Conservation (phyloP, 64 coral and sea anemone genomes). For the Stylophora pistillata region DNA sequence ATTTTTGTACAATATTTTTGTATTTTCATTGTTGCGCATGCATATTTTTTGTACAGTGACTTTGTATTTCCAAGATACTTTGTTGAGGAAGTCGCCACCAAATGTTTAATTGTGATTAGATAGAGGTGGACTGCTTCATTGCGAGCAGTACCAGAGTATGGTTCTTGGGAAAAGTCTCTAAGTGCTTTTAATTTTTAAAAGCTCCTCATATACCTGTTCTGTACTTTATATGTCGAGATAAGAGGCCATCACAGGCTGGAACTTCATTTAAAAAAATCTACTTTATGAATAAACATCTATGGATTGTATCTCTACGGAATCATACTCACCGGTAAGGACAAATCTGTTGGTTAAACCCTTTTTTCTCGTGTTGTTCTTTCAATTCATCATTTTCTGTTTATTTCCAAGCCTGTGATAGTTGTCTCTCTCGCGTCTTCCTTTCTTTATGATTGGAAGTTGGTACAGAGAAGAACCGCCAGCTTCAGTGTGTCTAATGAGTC, state of each 20-base stretch:
- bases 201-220: not conserved
- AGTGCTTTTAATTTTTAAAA: slow-evolving; percentile 25
- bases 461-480: slow-evolving; percentile 16
- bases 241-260: not conserved
- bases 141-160: not conserved
- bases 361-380: not conserved
- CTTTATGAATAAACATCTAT: too few species aligned
- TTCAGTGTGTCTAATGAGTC: not conserved
- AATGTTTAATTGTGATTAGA: not conserved
- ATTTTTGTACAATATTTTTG: slow-evolving; percentile 55
- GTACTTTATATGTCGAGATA: not conserved
- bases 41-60: slow-evolving; percentile 56
- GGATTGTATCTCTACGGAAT: too few species aligned
- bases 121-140: not conserved
- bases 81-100: not conserved
- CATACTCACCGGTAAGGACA: too few species aligned
- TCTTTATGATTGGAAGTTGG: slow-evolving; percentile 22
- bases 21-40: slow-evolving; percentile 33
- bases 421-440: slow-evolving; percentile 1
- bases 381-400: not conserved
- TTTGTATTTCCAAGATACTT: slow-evolving; percentile 28
- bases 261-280: too few species aligned
- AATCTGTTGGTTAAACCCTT: not conserved
- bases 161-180: slow-evolving; percentile 28
- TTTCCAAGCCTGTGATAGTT: not conserved